Conservation (phyloP, 2,888 invertebrate species). For the Mythimna loreyi region DNA sequence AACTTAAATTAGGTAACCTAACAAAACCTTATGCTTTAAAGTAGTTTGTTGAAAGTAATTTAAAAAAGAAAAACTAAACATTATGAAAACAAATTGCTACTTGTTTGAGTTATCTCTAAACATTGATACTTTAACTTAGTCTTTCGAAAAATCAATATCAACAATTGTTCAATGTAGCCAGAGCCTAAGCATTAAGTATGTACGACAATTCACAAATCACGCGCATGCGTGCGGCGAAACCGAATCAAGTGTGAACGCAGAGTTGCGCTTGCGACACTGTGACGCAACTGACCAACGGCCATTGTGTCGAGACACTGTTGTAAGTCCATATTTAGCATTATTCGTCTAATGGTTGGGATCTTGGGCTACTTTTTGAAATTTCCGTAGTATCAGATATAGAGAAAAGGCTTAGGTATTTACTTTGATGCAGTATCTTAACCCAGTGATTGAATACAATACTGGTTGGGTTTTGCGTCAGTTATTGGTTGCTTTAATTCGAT, state of each 20-base stretch:
- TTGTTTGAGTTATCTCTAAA: not conserved
- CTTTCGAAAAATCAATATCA: constrained; percentile 6
- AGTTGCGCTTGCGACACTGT: constrained; percentile 72
- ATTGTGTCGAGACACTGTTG: constrained; percentile 60
- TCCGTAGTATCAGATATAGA: not conserved
- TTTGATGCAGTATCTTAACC: not conserved
- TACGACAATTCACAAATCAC: constrained; percentile 67
- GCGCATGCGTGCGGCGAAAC: constrained; percentile 77
- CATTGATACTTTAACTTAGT: not conserved
- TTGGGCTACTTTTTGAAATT: constrained; percentile 29
- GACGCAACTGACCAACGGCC: constrained; percentile 70
- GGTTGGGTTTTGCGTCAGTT: not conserved
- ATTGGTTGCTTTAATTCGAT: not conserved
- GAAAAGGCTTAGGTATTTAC: not conserved
- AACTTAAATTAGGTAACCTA: too few relatives aligned
- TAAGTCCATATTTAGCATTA: constrained; percentile 60
- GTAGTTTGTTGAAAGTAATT: too few relatives aligned
- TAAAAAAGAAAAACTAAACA: too few relatives aligned
- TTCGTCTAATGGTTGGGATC: constrained; percentile 55
- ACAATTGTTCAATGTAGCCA: constrained; percentile 19
- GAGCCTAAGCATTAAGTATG: constrained; percentile 43
- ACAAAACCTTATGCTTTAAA: too few relatives aligned
- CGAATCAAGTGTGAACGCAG: constrained; percentile 83
- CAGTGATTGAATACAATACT: not conserved
- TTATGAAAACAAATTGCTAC: too few relatives aligned